Evolutionary conservation across 2,113 vertebrate genomes (phyloP).

Genomic region (Dascyllus trimaculatus): DNA sequence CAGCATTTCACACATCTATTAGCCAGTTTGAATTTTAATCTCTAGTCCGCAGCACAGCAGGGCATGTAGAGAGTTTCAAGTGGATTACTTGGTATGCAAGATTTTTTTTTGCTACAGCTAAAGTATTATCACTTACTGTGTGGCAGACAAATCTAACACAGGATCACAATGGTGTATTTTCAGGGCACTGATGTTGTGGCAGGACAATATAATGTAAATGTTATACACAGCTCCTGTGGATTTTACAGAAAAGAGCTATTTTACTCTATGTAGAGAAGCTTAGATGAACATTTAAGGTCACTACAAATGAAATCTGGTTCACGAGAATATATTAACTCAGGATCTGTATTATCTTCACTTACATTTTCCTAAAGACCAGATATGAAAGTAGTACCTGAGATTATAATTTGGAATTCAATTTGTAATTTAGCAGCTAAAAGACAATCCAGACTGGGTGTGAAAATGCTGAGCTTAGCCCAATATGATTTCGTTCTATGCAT

Average conservation of each 20-base stretch:
- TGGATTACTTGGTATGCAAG: conserved; percentile 44
- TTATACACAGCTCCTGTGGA: conserved; percentile 5
- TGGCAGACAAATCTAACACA: conserved; percentile 7
- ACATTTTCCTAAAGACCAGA: conserved; percentile 15
- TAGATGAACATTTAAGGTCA: conserved; percentile 39
- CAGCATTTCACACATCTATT: conserved; percentile 38
- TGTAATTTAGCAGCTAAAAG: conserved; percentile 23
- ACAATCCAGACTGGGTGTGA: conserved; percentile 5
- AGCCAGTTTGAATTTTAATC: conserved; percentile 41
- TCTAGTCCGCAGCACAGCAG: conserved; percentile 22
- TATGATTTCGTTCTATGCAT: conserved; percentile 29
- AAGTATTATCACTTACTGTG: conserved; percentile 22
- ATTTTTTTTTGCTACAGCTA: conserved; percentile 18
- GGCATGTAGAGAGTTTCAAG: conserved; percentile 38
- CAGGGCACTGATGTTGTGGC: background rate
- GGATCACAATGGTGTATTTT: conserved; percentile 1
- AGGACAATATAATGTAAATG: conserved; percentile 23
- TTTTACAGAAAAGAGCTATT: conserved; percentile 23
- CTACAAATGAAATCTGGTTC: background rate
- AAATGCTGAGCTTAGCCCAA: conserved; percentile 22
- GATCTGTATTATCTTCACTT: conserved; percentile 11
- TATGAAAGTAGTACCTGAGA: background rate
- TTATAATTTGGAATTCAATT: background rate
- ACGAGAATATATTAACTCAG: background rate
- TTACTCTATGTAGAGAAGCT: conserved; percentile 9